Conservation (phyloP, 2,113 vertebrate species). For the Hydrochoerus hydrochaeris region DNA sequence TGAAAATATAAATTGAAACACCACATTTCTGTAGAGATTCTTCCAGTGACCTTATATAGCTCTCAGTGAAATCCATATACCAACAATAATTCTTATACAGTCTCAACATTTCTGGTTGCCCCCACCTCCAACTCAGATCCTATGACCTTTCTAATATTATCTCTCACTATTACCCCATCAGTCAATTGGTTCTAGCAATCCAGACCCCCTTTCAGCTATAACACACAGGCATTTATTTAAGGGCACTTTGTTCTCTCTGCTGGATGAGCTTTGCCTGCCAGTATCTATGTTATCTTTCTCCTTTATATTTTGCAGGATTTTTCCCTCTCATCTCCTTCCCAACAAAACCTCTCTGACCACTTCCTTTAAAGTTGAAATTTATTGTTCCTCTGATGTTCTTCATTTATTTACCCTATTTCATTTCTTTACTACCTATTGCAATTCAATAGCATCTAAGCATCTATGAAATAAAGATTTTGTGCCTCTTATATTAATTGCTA, state of each 20-base stretch:
- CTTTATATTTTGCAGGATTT: background rate
- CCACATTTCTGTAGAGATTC: background rate
- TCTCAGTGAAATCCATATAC: background rate
- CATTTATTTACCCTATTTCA: background rate
- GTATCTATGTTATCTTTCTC: background rate
- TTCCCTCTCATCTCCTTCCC: background rate
- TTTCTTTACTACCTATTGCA: background rate
- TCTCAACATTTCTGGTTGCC: background rate
- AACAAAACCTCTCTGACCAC: background rate
- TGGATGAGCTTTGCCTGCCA: background rate
- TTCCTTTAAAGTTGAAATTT: slow-evolving; percentile 3
- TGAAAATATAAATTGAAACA: background rate
- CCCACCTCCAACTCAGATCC: background rate
- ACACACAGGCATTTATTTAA: background rate
- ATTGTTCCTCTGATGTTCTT: background rate
- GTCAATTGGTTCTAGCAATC: background rate
- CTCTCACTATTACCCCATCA: background rate
- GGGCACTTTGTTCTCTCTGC: background rate
- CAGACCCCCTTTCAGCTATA: background rate
- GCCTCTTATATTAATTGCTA: background rate
- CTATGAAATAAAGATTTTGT: background rate
- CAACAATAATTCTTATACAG: background rate
- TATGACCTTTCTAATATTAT: background rate
- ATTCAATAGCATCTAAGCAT: background rate
- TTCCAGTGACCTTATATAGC: background rate